These are phyloP conservation scores for Ophiodon elongatus DNA, from an alignment of 2,113 vertebrate species.

Conservation along the genomic window DNA sequence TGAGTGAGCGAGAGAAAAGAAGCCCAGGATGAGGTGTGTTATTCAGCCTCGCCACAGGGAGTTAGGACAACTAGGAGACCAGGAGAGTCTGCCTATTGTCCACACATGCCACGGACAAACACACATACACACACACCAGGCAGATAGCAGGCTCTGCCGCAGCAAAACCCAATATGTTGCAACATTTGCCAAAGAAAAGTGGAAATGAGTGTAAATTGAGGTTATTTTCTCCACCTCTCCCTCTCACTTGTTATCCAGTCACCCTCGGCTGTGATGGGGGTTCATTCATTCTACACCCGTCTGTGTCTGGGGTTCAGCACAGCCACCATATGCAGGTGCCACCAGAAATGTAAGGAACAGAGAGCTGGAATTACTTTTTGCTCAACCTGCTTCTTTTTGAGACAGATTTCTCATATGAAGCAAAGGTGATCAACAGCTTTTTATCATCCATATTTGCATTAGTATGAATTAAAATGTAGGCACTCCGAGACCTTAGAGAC, in stretches of 20 bases:
- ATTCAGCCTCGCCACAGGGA: slow-evolving; percentile 86
- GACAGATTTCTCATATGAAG: slow-evolving; percentile 15
- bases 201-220: slow-evolving; percentile 89
- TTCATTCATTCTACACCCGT: slow-evolving; percentile 57
- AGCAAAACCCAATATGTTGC: slow-evolving; percentile 82
- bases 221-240: slow-evolving; percentile 82
- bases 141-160: slow-evolving; percentile 61
- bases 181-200: slow-evolving; percentile 86
- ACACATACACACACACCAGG: slow-evolving; percentile 47
- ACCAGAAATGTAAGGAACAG: slow-evolving; percentile 44
- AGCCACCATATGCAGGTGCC: slow-evolving; percentile 51
- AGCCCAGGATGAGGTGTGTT: slow-evolving; percentile 83
- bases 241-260: slow-evolving; percentile 81
- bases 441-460: background rate
- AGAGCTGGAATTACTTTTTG: slow-evolving; percentile 51
- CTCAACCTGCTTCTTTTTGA: background rate
- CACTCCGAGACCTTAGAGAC: background rate
- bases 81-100: slow-evolving; percentile 84
- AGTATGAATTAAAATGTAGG: background rate
- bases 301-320: slow-evolving; percentile 49
- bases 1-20: slow-evolving; percentile 79
- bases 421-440: background rate
- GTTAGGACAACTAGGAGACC: slow-evolving; percentile 77
- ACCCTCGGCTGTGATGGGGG: slow-evolving; percentile 66
- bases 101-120: slow-evolving; percentile 72